These are phyloP conservation scores for Percopsis transmontana DNA, from an alignment of 2,113 vertebrate species.

Conservation along the genomic window DNA sequence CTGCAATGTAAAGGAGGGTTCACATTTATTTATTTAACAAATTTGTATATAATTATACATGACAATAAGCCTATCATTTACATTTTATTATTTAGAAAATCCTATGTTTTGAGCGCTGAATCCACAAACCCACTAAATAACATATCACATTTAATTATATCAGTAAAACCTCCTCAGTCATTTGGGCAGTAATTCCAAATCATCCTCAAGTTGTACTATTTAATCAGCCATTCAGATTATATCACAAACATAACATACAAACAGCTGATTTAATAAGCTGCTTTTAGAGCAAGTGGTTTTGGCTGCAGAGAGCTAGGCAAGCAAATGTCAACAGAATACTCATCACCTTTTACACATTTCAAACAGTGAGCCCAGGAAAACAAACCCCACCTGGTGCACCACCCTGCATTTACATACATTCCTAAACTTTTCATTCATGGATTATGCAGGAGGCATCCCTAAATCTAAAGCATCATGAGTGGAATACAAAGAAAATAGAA, in stretches of 20 bases:
- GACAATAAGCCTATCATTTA: too few relatives aligned
- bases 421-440: conserved; percentile 15
- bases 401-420: conserved; percentile 11
- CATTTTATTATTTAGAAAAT: too few relatives aligned
- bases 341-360: conserved; percentile 21
- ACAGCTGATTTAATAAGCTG: conserved; percentile 38
- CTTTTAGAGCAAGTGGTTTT: conserved; percentile 26
- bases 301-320: conserved; percentile 1
- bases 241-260: conserved; percentile 36
- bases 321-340: conserved; percentile 9
- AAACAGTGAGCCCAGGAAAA: not conserved
- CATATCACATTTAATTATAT: not conserved
- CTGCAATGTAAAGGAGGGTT: not conserved
- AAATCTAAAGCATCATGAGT: conserved; percentile 19
- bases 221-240: conserved; percentile 25
- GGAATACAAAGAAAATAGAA: conserved; percentile 4
- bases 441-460: conserved; percentile 21
- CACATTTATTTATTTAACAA: not conserved
- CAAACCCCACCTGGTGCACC: not conserved
- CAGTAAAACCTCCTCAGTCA: not conserved
- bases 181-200: conserved; percentile 24
- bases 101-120: too few relatives aligned
- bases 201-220: conserved; percentile 16
- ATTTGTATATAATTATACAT: not conserved
- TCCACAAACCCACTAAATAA: too few relatives aligned